phyloP scores from a whole-genome alignment of 1,140 invertebrate species.

The Helicoverpa zea region DNA sequence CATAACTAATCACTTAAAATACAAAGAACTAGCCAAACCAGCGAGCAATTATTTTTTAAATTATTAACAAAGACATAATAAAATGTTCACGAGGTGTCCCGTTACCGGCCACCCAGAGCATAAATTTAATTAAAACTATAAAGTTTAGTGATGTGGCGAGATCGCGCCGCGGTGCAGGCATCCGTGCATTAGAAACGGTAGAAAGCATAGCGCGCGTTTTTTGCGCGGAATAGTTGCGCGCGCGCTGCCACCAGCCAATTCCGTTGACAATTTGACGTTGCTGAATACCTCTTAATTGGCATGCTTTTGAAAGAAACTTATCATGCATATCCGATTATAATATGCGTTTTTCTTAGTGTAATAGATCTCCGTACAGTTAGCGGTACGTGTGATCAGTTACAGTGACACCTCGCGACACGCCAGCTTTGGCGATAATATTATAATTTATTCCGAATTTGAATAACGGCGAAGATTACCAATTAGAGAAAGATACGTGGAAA shows the following conservation, averaged over 20 bases:
- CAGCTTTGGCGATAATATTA: neutral
- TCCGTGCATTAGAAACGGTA: conserved; percentile 67
- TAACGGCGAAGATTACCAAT: neutral
- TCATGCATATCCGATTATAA: conserved; percentile 26
- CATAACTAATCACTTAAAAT: conserved; percentile 17
- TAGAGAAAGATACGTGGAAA: conserved; percentile 6
- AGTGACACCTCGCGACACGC: neutral
- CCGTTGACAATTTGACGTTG: conserved; percentile 47
- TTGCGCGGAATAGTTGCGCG: conserved; percentile 57
- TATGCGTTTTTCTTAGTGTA: conserved; percentile 27
- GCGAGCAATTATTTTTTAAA: conserved; percentile 4
- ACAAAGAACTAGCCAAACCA: neutral
- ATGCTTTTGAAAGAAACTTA: conserved; percentile 3
- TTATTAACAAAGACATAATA: neutral
- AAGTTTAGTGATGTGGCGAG: conserved; percentile 44
- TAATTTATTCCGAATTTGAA: neutral
- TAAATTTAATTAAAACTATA: conserved; percentile 46
- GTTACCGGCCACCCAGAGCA: conserved; percentile 15
- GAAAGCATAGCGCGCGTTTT: conserved; percentile 71
- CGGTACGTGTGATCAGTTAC: neutral
- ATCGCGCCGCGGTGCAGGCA: conserved; percentile 59
- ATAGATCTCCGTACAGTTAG: conserved; percentile 18
- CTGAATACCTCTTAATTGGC: conserved; percentile 43
- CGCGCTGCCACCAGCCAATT: conserved; percentile 28
- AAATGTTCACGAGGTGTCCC: neutral